phyloP scores from a whole-genome alignment of 2,113 vertebrate species.

The Thymallus thymallus region DNA sequence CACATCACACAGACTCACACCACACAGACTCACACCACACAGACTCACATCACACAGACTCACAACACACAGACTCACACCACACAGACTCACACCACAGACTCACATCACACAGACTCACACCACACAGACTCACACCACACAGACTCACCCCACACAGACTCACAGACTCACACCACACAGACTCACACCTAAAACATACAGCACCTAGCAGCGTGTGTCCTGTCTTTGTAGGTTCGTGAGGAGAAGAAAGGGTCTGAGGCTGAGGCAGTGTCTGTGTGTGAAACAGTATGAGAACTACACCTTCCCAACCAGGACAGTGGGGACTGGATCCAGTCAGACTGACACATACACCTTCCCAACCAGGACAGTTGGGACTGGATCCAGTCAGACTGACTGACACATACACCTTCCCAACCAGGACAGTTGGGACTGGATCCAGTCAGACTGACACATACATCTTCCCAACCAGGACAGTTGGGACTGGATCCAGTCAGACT shows the following conservation, averaged over 20 bases:
- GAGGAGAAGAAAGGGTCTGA: slow-evolving; percentile 22
- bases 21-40: neutral
- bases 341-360: neutral
- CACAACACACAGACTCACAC: neutral
- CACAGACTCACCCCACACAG: neutral
- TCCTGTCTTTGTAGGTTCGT: neutral
- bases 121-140: neutral
- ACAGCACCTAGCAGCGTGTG: too few relatives aligned
- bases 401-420: too few relatives aligned
- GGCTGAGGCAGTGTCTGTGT: slow-evolving; percentile 41
- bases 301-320: neutral
- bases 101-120: neutral
- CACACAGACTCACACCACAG: slow-evolving; percentile 35
- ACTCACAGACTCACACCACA: neutral
- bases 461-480: too few relatives aligned
- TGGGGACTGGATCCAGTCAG: too few relatives aligned
- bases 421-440: too few relatives aligned
- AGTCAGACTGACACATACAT: too few relatives aligned
- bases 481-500: too few relatives aligned
- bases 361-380: too few relatives aligned
- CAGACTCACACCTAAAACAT: too few relatives aligned
- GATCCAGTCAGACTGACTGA: too few relatives aligned
- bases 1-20: neutral
- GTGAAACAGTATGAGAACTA: slow-evolving; percentile 53
- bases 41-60: neutral